These are phyloP conservation scores for Parasteatoda lunata DNA, from an alignment of 2,888 invertebrate species.

Conservation along the genomic window DNA sequence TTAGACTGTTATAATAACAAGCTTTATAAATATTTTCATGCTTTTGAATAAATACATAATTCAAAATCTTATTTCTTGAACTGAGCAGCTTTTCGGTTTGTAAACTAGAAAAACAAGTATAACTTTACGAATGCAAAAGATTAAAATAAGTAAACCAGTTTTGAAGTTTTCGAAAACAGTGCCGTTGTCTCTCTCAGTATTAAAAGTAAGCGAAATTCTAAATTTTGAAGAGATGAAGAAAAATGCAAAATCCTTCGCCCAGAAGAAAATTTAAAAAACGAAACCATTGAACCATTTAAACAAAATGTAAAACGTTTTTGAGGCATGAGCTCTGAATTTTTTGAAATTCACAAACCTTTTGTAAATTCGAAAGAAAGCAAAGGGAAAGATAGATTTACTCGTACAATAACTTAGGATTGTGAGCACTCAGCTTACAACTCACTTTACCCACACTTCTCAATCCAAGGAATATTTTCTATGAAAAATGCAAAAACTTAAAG, in stretches of 20 bases:
- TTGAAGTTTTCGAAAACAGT: conserved; percentile 6
- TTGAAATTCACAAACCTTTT: conserved; percentile 60
- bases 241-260: conserved; percentile 20
- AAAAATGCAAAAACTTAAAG: not conserved
- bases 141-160: not conserved
- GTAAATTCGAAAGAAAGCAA: conserved; percentile 44
- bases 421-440: not conserved
- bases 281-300: conserved; percentile 56
- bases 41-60: too few species aligned
- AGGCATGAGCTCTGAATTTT: conserved; percentile 60
- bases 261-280: conserved; percentile 55
- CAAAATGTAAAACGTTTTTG: conserved; percentile 64
- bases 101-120: too few species aligned
- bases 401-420: conserved; percentile 55
- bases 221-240: conserved; percentile 24
- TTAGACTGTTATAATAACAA: too few species aligned
- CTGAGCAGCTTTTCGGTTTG: too few species aligned
- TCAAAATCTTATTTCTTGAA: too few species aligned
- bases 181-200: conserved; percentile 6
- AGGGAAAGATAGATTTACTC: conserved; percentile 36
- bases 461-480: not conserved
- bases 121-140: too few species aligned
- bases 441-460: not conserved
- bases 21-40: too few species aligned
- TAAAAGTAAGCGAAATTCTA: conserved; percentile 45